Evolutionary conservation across 92 coral and sea anemone species (phyloP), one percentile per base, ranked within the genome.

Genomic region (Umimayanthus chanpuru): DNA sequence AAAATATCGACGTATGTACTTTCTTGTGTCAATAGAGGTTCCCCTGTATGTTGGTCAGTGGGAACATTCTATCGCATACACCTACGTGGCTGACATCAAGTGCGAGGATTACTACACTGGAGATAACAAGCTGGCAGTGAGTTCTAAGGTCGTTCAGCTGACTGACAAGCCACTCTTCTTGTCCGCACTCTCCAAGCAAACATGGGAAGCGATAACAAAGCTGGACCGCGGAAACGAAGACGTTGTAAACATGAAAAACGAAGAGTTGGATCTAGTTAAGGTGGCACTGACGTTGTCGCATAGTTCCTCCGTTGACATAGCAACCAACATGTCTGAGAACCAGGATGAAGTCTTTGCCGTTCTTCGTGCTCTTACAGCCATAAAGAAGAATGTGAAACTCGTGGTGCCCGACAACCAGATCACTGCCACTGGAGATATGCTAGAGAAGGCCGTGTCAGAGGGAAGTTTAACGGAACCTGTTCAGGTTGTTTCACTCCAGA

Each of bases 261-360:
- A 82, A 65, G 86, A 82, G 38, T 67, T 20, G 12, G 86, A 67
- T 67, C 86, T 82, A 41, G 77, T 82, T 39, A 82, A 82, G 55
- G 86, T 82, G 76, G 86, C 76, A 65, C 61, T 82, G 18, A 67
- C 77, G 30, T 82, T 82, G 77, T 82, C 86, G 18, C 86, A 82
- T 21, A 82, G 64, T 40, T 82, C 76, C 9, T 82, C 77, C 40
- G 64, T 66, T 67, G 76, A 23, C 28, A 67, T 82, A 67, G 58
- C 86, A n/a, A 82, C 86, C 58, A 82, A 26, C n/a, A 21, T 82
- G 86, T 9, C 28, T 20, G 76, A 6, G 7, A 25, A 66, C n/a
- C 77, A 41, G 11, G 12, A 67, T 26, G 76, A 82, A 25, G 58
- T 82, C 29, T 7, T 82, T 67, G 56, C 64, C 9, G 12, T 82